phyloP scores from a whole-genome alignment of 2,113 vertebrate genomes.

The Hippocampus abdominalis region DNA sequence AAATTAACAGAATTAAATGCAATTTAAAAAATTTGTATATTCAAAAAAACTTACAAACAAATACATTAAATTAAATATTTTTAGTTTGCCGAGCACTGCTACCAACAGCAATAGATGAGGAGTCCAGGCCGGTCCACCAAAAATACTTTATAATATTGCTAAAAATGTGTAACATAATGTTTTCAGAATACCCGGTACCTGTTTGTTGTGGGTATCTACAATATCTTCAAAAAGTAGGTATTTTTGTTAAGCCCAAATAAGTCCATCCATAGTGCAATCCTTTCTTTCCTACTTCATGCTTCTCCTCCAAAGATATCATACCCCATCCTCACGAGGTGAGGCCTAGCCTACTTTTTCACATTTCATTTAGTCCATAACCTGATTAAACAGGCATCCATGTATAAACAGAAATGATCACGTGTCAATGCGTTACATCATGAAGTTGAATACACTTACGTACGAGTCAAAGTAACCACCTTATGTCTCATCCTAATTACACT shows the following conservation, averaged over 20 bases:
- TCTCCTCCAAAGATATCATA: slow-evolving; percentile 21
- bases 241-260: not conserved
- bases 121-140: too few species aligned
- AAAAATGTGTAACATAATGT: too few species aligned
- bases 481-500: not conserved
- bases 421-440: not conserved
- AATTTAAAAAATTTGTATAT: too few species aligned
- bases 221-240: not conserved
- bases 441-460: not conserved
- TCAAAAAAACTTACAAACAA: too few species aligned
- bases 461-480: not conserved
- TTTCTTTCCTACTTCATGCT: not conserved
- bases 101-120: too few species aligned
- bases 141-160: too few species aligned
- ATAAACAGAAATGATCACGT: slow-evolving; percentile 5
- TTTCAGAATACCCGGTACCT: not conserved
- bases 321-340: slow-evolving; percentile 22
- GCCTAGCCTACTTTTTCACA: slow-evolving; percentile 28
- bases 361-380: slow-evolving; percentile 9
- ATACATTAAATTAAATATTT: too few species aligned
- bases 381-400: not conserved
- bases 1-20: too few species aligned
- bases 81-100: too few species aligned
- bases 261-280: not conserved
- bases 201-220: not conserved